These are phyloP conservation scores for Rotaria macrura DNA, from an alignment of 2,888 invertebrate genomes.

Conservation along the genomic window DNA sequence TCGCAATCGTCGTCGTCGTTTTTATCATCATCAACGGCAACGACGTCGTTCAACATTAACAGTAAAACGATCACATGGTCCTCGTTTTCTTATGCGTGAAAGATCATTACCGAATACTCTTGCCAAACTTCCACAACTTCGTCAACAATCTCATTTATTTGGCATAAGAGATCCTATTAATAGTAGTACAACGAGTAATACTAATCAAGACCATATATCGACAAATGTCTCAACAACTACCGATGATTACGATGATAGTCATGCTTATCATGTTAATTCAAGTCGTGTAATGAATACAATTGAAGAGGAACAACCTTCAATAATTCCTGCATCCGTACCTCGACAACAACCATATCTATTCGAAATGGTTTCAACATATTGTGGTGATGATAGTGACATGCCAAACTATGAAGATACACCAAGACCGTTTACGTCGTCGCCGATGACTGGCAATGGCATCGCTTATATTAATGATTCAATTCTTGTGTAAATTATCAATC, in stretches of 20 bases:
- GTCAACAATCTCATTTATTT: not conserved
- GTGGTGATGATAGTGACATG: constrained; percentile 20
- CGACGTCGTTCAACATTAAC: not conserved
- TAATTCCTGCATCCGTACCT: not conserved
- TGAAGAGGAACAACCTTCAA: not conserved
- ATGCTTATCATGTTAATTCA: not conserved
- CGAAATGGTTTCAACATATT: not conserved
- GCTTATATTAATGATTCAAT: constrained; percentile 13
- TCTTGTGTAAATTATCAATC: not conserved
- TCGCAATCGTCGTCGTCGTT: not conserved
- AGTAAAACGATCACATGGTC: not conserved
- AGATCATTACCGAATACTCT: not conserved
- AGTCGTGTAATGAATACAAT: not conserved
- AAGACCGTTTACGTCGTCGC: not conserved
- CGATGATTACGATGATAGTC: constrained; percentile 9
- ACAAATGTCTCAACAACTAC: not conserved
- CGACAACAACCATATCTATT: not conserved
- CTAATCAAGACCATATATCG: not conserved
- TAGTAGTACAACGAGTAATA: not conserved
- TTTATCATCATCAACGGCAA: not conserved
- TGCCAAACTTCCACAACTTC: not conserved
- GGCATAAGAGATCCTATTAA: too few relatives aligned
- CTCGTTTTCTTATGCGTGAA: constrained; percentile 18
- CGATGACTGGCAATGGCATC: not conserved
- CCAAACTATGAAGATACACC: not conserved